Base-by-base conservation (phyloP, 1,140 invertebrate species). In the Zaprionus nigranus region DNA sequence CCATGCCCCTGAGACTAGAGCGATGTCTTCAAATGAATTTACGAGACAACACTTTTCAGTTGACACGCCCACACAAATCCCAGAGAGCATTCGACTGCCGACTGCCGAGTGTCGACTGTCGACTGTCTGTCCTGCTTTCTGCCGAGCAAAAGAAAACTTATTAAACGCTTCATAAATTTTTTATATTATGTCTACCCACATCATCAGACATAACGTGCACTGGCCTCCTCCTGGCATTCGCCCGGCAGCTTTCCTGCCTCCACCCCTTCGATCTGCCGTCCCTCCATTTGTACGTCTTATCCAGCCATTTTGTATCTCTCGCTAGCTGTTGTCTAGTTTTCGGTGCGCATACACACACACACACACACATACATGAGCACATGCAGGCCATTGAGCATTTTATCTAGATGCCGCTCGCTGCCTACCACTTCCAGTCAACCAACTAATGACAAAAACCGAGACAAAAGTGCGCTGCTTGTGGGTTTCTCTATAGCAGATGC, bases 121-220 rank as follows among this genome's bases (percentile, higher is more conserved):
- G 24, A 43, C 46, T 28, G 49, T 68, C 49, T 53, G 46, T 53
- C 30, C 57, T 13, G 68, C 53, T 54, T 34, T 57, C 71, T 70
- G 43, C 51, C 49, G 53, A 64, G 68, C 46, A 90, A 77, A 77
- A 90, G 85, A 90, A 90, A 90, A 90, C 85, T 90, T 90, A 90
- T 90, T 90, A 90, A 90, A 90, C 85, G 85, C 85, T 90, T 90
- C 85, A 90, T 90, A 90, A 90, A 90, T 90, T 90, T 90, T 90
- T 90, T 90, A 90, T 90, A 90, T 90, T 90, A 90, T 90, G 82
- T 90, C 82, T 90, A 90, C 84, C 84, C 85, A 87, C 85, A 87
- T 87, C 84, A 87, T 87, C 84, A 90, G 84, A 84, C 84, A 84
- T 87, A 90, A 90, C 84, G 84, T 87, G 83, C 76, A 75, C 56